Base-by-base conservation (phyloP, 1,140 invertebrate genomes). In the Anadara kagoshimensis region DNA sequence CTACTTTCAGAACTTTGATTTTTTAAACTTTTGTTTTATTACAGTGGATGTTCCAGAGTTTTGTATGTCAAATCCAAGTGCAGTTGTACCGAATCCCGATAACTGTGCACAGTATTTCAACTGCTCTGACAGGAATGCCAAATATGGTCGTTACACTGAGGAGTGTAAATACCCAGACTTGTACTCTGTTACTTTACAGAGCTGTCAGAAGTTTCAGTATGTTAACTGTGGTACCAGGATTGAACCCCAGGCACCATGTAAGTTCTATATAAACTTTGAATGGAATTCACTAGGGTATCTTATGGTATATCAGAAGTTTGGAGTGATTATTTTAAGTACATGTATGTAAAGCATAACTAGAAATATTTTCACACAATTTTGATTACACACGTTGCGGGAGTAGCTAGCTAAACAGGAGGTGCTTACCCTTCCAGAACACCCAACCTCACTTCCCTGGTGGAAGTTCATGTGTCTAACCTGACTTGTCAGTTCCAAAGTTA, bases 161-260 rank as follows among this genome's bases (percentile, higher is more conserved):
- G 62, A 65, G 24, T 65, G 62, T 65, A 44, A 44, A 4, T 65
- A 65, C 26, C 62, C 62, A 49, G 62, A 65, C 44, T 18, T 29
- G 3, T 57, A 57, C 12, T 44, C 43, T 22, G 44, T 41, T 7
- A 57, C n/a, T 24, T 41, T 56, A 16, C 10, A 57, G n/a, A 57
- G n/a, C 5, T 77, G 75, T 69, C 64, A 18, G 14, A 54, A 57
- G 61, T 77, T 61, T 26, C 69, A 22, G 58, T 26, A 65, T 24
- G 70, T 73, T 5, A 59, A 11, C 26, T 77, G 75, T 36, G 24
- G 44, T 5, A 69, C 61, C 7, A 61, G 70, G 49, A 18, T 20
- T 26, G 75, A 77, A 63, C 75, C 75, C 12, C 57, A 65, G 45
- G 69, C 75, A 29, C 75, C 75, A 36, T 77, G 75, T 77, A 68